Conservation (phyloP, 2,888 invertebrate species). For the Drosophila phalerata region DNA sequence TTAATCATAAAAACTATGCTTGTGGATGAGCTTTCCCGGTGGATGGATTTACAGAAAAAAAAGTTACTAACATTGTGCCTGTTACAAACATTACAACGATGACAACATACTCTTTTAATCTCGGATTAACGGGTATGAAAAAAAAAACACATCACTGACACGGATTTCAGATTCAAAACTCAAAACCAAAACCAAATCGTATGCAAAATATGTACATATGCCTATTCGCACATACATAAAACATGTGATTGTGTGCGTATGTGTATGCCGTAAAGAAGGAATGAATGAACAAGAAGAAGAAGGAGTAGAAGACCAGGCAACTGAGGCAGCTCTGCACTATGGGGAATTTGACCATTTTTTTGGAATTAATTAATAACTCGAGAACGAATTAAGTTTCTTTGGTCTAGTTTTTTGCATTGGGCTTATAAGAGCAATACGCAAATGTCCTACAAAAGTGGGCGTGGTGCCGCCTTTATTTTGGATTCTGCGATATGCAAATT, state of each 20-base stretch:
- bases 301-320: slow-evolving; percentile 19
- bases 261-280: slow-evolving; percentile 4
- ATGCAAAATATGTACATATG: slow-evolving; percentile 57
- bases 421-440: too few relatives aligned
- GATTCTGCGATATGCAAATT: too few relatives aligned
- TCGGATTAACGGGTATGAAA: not conserved
- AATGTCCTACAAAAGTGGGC: too few relatives aligned
- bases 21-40: too few relatives aligned
- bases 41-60: too few relatives aligned
- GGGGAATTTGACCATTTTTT: too few relatives aligned
- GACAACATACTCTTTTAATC: not conserved
- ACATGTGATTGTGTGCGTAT: slow-evolving; percentile 3
- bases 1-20: too few relatives aligned
- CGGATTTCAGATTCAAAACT: slow-evolving; percentile 55
- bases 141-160: slow-evolving; percentile 24
- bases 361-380: too few relatives aligned
- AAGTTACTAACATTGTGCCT: not conserved
- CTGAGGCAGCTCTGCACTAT: slow-evolving; percentile 44
- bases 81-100: not conserved
- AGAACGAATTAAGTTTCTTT: too few relatives aligned
- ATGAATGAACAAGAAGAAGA: not conserved
- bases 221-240: slow-evolving; percentile 14
- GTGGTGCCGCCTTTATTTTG: too few relatives aligned
- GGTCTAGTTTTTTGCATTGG: too few relatives aligned
- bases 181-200: slow-evolving; percentile 52